Conservation (phyloP, 37 sponge, comb jelly and placozoan genomes). For the Halichondria panicea region DNA sequence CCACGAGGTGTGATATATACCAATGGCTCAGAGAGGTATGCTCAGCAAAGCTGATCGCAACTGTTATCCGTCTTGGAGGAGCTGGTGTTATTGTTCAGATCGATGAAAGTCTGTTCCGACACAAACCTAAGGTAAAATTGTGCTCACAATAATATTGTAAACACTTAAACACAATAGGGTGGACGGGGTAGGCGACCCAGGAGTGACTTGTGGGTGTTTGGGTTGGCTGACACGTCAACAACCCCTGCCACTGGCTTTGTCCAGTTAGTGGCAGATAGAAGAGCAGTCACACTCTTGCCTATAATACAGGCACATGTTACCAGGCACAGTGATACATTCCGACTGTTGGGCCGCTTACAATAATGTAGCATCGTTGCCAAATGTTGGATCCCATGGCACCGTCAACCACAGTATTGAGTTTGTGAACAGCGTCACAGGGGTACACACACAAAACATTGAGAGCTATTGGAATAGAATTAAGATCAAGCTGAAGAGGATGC, state of each 20-base stretch:
- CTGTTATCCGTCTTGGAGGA: slow-evolving; percentile 31
- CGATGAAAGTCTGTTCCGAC: slow-evolving; percentile 52
- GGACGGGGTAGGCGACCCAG: slow-evolving; percentile 45
- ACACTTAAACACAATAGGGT: slow-evolving; percentile 3
- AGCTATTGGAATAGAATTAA: slow-evolving; percentile 71
- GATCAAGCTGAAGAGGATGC: slow-evolving; percentile 62
- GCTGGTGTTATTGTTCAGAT: slow-evolving; percentile 43
- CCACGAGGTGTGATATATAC: slow-evolving; percentile 49
- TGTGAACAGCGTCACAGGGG: slow-evolving; percentile 55
- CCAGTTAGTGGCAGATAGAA: slow-evolving; percentile 48
- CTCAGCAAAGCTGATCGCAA: slow-evolving; percentile 9
- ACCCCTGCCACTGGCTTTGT: slow-evolving; percentile 58
- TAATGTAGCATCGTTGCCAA: slow-evolving; percentile 26
- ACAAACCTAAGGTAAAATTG: slow-evolving; percentile 48
- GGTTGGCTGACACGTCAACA: slow-evolving; percentile 46
- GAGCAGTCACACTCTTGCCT: slow-evolving; percentile 66
- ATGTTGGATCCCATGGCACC: slow-evolving; percentile 33
- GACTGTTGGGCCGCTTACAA: slow-evolving; percentile 67
- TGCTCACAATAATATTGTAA: not conserved
- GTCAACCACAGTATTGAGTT: slow-evolving; percentile 68
- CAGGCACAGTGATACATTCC: slow-evolving; percentile 43
- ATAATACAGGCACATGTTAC: slow-evolving; percentile 60
- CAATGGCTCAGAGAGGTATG: slow-evolving; percentile 63
- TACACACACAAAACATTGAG: slow-evolving; percentile 67
- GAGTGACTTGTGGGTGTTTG: slow-evolving; percentile 66